These are phyloP conservation scores for Sebastes miniatus DNA, from an alignment of 2,797 vertebrate species.

Conservation along the genomic window DNA sequence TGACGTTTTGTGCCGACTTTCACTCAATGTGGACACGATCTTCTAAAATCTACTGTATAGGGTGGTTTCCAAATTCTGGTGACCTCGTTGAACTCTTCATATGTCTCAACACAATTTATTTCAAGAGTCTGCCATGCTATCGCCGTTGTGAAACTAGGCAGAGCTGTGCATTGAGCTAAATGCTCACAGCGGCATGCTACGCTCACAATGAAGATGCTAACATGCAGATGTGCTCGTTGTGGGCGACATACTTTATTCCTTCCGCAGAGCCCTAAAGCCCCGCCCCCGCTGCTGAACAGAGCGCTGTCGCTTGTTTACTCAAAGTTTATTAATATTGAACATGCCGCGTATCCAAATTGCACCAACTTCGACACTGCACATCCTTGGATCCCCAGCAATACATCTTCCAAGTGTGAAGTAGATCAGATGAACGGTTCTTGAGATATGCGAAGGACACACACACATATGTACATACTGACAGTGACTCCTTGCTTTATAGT, in stretches of 20 bases:
- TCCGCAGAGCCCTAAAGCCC: no score
- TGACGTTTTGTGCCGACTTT: background rate
- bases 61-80: background rate
- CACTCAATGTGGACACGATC: background rate
- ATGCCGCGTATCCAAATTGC: no score
- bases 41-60: background rate
- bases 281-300: background rate
- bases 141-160: background rate
- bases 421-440: no score
- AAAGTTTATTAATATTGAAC: no score
- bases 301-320: background rate
- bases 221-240: no score
- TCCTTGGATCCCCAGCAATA: background rate
- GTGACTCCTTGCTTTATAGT: no score
- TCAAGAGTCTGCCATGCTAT: background rate
- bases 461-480: no score
- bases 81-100: background rate
- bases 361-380: background rate
- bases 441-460: no score
- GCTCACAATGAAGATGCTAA: background rate
- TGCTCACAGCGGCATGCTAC: no score
- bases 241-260: accelerated
- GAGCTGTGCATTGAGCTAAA: background rate
- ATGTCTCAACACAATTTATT: background rate
- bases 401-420: no score